Conservation (phyloP, 2,888 invertebrate species). For the Furcula furcula region DNA sequence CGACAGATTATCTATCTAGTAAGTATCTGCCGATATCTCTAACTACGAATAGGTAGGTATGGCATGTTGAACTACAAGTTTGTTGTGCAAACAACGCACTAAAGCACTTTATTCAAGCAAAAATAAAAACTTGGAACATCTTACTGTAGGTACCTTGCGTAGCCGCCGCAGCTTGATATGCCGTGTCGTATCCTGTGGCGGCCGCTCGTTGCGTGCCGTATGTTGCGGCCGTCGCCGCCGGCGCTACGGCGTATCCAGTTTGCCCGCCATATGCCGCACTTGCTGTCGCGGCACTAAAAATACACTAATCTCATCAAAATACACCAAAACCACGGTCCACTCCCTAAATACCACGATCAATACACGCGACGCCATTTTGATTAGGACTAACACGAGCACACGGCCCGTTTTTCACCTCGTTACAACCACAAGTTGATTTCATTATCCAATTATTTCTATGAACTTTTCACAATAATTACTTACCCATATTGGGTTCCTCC, state of each 20-base stretch:
- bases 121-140: no score
- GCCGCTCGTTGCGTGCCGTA: conserved; percentile 92
- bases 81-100: conserved; percentile 23
- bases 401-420: conserved; percentile 41
- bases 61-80: conserved; percentile 2
- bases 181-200: conserved; percentile 90
- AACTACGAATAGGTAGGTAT: no score
- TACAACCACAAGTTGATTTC: conserved; percentile 8
- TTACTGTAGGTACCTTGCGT: conserved; percentile 81
- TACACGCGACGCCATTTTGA: conserved; percentile 77
- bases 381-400: conserved; percentile 63
- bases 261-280: conserved; percentile 93
- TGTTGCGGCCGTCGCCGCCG: conserved; percentile 90
- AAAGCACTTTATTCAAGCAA: no score
- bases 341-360: conserved; percentile 52
- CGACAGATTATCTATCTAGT: no score
- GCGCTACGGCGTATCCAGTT: conserved; percentile 91
- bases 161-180: conserved; percentile 91
- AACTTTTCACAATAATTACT: conserved; percentile 51
- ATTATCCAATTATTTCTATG: conserved; percentile 3
- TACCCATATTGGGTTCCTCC: conserved; percentile 96
- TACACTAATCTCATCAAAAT: conserved; percentile 24
- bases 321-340: conserved; percentile 8
- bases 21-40: no score
- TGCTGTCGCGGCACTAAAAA: conserved; percentile 85